A percentile compares a stretch with the other conserved stretches of the same genome.
Conservation (phyloP, 2,888 invertebrate species). For the Carpatolechia fugitivella region DNA sequence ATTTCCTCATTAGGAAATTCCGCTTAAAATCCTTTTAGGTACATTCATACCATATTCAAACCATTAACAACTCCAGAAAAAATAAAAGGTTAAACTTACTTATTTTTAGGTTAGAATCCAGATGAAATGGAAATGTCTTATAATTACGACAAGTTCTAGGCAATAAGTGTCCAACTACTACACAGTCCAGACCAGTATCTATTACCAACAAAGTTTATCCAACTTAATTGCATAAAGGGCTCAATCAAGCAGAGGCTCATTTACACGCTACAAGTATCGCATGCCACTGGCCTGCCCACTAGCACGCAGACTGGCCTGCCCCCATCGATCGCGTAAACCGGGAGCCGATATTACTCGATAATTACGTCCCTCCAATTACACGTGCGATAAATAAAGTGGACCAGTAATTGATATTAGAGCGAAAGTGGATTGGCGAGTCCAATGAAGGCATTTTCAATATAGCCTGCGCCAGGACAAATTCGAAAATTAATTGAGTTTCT, state of each 20-base stretch:
- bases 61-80: too few species aligned
- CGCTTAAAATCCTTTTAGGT: too few species aligned
- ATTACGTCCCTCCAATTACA: constrained; percentile 35
- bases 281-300: constrained; percentile 4
- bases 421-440: constrained; percentile 34
- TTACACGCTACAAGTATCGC: constrained; percentile 4
- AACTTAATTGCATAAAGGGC: neutral
- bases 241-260: neutral
- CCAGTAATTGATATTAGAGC: constrained; percentile 39
- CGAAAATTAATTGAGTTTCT: constrained; percentile 19
- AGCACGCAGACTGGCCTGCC: neutral
- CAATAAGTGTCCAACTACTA: neutral
- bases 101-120: too few species aligned
- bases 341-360: constrained; percentile 21
- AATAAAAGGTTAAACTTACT: too few species aligned
- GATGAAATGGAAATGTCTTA: too few species aligned
- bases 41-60: too few species aligned
- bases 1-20: too few species aligned
- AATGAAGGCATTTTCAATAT: constrained; percentile 23
- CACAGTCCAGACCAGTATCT: neutral
- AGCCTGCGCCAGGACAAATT: constrained; percentile 11
- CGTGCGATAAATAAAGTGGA: constrained; percentile 31
- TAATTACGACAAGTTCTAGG: neutral
- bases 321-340: constrained; percentile 17
- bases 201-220: neutral